Evolutionary conservation across 2,113 vertebrate genomes (phyloP).

Genomic region (Petroica traversi): DNA sequence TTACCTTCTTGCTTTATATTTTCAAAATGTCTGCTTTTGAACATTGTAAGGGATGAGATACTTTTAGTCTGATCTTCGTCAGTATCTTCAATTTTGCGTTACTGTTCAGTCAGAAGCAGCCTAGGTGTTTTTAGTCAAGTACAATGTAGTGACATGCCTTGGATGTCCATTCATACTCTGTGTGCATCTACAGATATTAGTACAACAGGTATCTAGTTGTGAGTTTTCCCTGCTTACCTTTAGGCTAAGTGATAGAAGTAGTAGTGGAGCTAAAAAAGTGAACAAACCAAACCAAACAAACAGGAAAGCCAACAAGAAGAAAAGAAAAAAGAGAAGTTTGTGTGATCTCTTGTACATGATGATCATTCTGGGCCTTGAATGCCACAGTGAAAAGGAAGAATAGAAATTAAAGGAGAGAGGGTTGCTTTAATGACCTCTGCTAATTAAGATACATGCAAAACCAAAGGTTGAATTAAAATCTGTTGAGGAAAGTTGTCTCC

Average conservation of each 20-base stretch:
- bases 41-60: neutral
- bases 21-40: neutral
- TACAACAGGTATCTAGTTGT: neutral
- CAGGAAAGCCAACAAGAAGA: neutral
- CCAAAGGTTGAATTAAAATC: neutral
- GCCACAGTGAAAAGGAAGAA: neutral
- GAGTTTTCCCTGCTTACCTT: neutral
- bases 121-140: neutral
- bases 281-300: rapidly evolving
- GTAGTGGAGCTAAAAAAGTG: neutral
- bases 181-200: neutral
- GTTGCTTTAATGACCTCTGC: neutral
- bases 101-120: neutral
- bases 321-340: neutral
- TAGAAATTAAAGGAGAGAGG: neutral
- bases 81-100: neutral
- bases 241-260: neutral
- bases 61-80: neutral
- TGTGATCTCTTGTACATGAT: neutral
- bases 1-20: neutral
- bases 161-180: neutral
- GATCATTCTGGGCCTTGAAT: neutral
- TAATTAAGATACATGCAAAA: neutral
- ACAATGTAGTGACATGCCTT: neutral
- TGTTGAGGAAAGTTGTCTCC: neutral